These are phyloP conservation scores for Gallinago undulata DNA, from an alignment of 2,113 vertebrate genomes.

Conservation along the genomic window DNA sequence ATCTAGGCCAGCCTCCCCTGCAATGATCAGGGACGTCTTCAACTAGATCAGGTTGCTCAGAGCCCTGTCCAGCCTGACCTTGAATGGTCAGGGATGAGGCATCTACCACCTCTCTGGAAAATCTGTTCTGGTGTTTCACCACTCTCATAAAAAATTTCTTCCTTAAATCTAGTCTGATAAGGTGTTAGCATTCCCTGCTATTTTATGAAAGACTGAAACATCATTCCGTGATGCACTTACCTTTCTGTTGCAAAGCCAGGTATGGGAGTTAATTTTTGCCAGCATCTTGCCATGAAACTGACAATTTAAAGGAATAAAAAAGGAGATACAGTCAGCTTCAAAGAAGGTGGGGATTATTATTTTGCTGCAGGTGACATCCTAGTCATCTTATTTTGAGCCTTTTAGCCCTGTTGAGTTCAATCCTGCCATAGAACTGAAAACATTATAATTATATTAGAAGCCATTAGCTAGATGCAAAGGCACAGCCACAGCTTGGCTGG, in stretches of 20 bases:
- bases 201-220: background rate
- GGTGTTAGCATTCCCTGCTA: background rate
- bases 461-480: background rate
- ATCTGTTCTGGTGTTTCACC: background rate
- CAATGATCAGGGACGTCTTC: background rate
- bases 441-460: background rate
- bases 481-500: background rate
- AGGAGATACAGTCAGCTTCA: background rate
- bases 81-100: background rate
- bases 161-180: background rate
- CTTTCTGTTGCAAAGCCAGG: slow-evolving; percentile 5
- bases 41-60: background rate
- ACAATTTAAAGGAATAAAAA: slow-evolving; percentile 9
- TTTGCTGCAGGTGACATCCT: background rate
- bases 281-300: background rate
- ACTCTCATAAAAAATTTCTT: background rate
- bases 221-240: background rate
- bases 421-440: background rate
- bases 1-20: background rate
- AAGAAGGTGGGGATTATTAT: background rate
- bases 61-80: background rate
- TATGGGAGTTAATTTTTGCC: background rate
- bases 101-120: background rate
- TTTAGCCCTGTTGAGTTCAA: background rate
- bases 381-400: background rate